phyloP scores from a whole-genome alignment of 2,888 invertebrate genomes.

The Andrena hattorfiana region DNA sequence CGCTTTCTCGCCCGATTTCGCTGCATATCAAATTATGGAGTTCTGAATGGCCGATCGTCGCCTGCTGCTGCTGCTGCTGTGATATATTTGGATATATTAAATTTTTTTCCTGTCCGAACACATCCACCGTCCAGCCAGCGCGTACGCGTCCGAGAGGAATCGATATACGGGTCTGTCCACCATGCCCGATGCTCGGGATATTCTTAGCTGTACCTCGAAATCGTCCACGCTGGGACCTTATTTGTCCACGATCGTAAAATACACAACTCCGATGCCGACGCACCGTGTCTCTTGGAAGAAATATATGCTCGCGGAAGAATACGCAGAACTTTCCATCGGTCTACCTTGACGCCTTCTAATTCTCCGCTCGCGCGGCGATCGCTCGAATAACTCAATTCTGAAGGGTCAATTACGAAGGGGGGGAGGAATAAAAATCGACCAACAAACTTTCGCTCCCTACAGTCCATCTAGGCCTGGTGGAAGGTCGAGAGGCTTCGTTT shows the following conservation, averaged over 20 bases:
- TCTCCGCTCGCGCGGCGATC: background rate
- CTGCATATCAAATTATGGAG: constrained; percentile 84
- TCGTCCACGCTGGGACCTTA: constrained; percentile 5
- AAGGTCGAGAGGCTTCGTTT: constrained; percentile 78
- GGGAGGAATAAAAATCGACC: constrained; percentile 46
- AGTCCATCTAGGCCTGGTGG: constrained; percentile 59
- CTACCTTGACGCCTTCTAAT: background rate
- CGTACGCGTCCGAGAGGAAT: constrained; percentile 56
- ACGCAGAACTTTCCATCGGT: background rate
- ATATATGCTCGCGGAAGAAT: background rate
- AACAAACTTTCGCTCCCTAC: constrained; percentile 38
- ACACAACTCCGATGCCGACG: background rate
- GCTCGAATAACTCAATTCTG: constrained; percentile 16
- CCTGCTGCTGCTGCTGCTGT: constrained; percentile 82
- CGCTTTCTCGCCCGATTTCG: constrained; percentile 80
- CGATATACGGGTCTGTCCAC: constrained; percentile 50
- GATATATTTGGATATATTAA: constrained; percentile 85
- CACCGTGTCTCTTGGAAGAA: background rate
- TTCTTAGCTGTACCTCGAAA: background rate
- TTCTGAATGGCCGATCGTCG: constrained; percentile 83
- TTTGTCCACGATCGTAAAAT: background rate
- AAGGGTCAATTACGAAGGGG: constrained; percentile 19
- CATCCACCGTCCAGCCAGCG: constrained; percentile 44
- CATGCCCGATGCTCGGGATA: background rate
- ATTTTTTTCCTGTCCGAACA: constrained; percentile 78